These are phyloP conservation scores for Procambarus clarkii DNA, from an alignment of 1,140 invertebrate genomes.

Conservation along the genomic window DNA sequence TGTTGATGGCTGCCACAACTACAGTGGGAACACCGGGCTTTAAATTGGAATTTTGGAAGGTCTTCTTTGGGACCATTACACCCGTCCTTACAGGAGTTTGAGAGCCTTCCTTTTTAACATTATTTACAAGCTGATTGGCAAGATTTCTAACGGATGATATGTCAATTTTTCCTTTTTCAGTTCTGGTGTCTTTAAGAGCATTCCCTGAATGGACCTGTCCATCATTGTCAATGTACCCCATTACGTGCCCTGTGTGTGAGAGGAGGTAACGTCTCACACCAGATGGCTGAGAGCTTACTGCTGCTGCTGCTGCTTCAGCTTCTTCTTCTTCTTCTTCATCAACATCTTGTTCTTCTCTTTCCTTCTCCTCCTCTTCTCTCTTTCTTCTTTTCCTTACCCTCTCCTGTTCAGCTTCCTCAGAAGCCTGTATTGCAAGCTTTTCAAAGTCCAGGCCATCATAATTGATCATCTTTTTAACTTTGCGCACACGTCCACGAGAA, in stretches of 20 bases:
- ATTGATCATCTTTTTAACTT: slow-evolving; percentile 72
- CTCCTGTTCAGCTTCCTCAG: slow-evolving; percentile 63
- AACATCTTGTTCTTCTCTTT: slow-evolving; percentile 35
- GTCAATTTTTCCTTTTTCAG: slow-evolving; percentile 45
- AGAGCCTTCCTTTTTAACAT: slow-evolving; percentile 48
- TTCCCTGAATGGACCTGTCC: slow-evolving; percentile 67
- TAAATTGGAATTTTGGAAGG: slow-evolving; percentile 40
- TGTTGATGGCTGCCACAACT: slow-evolving; percentile 69
- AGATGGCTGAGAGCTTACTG: slow-evolving; percentile 27
- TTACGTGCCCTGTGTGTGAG: slow-evolving; percentile 65
- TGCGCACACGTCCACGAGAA: slow-evolving; percentile 65
- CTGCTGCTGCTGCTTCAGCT: slow-evolving; percentile 8
- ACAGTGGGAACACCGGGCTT: slow-evolving; percentile 63
- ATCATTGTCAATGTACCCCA: slow-evolving; percentile 70
- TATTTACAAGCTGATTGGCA: slow-evolving; percentile 48
- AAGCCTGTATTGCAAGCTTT: slow-evolving; percentile 68
- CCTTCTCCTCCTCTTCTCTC: slow-evolving; percentile 57
- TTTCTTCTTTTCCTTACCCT: slow-evolving; percentile 63
- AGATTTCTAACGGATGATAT: slow-evolving; percentile 51
- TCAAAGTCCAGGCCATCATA: slow-evolving; percentile 72
- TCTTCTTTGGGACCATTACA: slow-evolving; percentile 28
- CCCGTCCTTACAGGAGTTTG: background rate
- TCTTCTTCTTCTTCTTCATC: slow-evolving; percentile 26
- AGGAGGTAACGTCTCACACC: slow-evolving; percentile 68
- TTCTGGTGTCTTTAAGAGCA: slow-evolving; percentile 5